These are phyloP conservation scores for Ephialtes manifestator DNA, from an alignment of 2,888 invertebrate species.

Conservation along the genomic window DNA sequence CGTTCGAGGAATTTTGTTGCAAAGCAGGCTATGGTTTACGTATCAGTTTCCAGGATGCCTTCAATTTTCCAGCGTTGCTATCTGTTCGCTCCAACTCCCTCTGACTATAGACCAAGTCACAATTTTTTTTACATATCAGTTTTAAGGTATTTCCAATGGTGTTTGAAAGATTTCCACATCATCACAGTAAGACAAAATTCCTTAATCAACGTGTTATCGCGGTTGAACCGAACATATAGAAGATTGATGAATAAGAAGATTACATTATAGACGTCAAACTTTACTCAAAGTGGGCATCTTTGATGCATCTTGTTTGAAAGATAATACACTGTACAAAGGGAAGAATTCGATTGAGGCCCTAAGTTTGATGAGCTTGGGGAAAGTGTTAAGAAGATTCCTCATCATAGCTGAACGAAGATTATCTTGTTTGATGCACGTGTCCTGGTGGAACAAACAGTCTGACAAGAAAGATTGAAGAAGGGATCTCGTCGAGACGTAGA, in stretches of 20 bases:
- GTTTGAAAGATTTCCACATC: constrained; percentile 22
- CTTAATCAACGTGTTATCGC: neutral
- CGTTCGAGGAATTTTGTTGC: constrained; percentile 9
- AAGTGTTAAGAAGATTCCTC: neutral
- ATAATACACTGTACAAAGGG: too few relatives aligned
- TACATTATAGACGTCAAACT: neutral
- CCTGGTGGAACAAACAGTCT: neutral
- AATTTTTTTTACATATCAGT: neutral
- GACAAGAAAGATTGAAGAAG: neutral
- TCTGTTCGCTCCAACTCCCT: constrained; percentile 1
- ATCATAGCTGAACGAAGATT: neutral
- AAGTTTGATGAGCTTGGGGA: neutral
- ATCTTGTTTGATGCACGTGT: neutral
- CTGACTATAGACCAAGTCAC: neutral
- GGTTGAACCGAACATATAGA: neutral
- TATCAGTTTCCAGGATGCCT: neutral
- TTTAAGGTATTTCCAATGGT: constrained; percentile 8
- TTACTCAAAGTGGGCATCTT: neutral
- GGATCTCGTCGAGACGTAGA: constrained; percentile 1
- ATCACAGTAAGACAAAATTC: constrained; percentile 3
- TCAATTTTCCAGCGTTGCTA: neutral
- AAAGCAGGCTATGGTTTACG: neutral
- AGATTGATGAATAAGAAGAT: neutral
- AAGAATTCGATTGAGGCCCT: neutral
- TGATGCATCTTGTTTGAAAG: neutral